phyloP scores from a whole-genome alignment of 2,797 vertebrate genomes.

The Lates japonicus region DNA sequence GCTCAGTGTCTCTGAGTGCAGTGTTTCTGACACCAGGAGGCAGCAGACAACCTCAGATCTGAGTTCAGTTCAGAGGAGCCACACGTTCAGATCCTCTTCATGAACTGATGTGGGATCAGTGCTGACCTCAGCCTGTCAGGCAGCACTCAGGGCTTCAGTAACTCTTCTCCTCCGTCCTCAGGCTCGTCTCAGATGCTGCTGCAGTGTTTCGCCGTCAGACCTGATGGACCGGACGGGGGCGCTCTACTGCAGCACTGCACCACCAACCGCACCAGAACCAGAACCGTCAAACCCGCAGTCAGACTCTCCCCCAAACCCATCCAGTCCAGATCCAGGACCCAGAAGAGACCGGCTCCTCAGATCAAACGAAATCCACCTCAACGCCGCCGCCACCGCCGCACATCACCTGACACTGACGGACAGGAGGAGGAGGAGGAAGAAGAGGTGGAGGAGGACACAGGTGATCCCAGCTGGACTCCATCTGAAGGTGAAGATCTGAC shows the following conservation, averaged over 20 bases:
- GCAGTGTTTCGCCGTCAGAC: constrained; percentile 63
- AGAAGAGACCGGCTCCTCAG: constrained; percentile 22
- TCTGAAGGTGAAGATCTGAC: constrained; percentile 29
- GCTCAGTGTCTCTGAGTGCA: not conserved
- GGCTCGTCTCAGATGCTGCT: constrained; percentile 59
- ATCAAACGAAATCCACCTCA: not conserved
- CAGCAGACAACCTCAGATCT: not conserved
- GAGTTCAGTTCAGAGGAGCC: not conserved
- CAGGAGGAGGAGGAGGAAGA: constrained; percentile 13
- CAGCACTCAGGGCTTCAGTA: too few relatives aligned
- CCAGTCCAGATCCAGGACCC: constrained; percentile 27
- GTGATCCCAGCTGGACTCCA: constrained; percentile 65
- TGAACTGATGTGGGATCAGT: too few relatives aligned
- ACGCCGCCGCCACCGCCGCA: not conserved
- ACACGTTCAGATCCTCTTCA: too few relatives aligned
- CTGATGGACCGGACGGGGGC: constrained; percentile 61
- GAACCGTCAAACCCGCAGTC: constrained; percentile 43
- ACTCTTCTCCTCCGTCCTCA: constrained; percentile 20
- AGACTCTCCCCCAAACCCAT: constrained; percentile 38
- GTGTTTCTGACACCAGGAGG: constrained; percentile 15
- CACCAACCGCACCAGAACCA: constrained; percentile 55
- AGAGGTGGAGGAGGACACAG: constrained; percentile 27
- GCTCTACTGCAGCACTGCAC: constrained; percentile 73
- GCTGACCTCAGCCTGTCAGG: too few relatives aligned
- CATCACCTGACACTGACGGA: not conserved